Base-by-base conservation (phyloP, 2,113 vertebrate genomes). In the Zootoca vivipara region DNA sequence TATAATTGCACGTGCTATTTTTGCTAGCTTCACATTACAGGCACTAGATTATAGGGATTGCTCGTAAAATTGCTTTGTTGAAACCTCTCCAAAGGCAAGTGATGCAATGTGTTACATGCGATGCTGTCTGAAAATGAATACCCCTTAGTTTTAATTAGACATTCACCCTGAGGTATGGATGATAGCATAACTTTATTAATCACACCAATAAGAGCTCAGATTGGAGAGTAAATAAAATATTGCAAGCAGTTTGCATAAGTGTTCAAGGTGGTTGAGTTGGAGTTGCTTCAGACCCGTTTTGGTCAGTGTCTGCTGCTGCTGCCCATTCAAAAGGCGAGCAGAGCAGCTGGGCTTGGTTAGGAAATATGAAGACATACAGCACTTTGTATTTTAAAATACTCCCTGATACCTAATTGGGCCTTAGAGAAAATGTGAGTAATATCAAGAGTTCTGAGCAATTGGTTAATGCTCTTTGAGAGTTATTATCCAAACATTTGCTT, bases 361-460 rank as follows among this genome's bases (percentile, higher is more conserved):
- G 93, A 93, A 95, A 93, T 95, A 92, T 30, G 90, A 90, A 94
- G 92, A 77, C 92, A 78, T 12, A 16, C 89, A 75, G 80, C 90
- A 92, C 88, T 88, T 84, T 93, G 78, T 91, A 91, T 95, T 96
- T 90, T 86, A 93, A 83, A 95, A 91, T 92, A 92, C 88, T 93
- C 95, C 95, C 90, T 92, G 95, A 72, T 92, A 90, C 91, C 58
- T 97, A 97, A 97, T 97, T 97, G 95, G 93, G 92, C 96, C 97
- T 96, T 96, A 77, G 86, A 96, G 96, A 97, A 91, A 90, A 92
- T 77, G 78, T 90, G 93, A 95, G 92, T 93, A 90, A 90, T 89
- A 80, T 85, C 80, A 94, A 93, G 92, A 95, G 94, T 94, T 95
- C 85, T 91, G 91, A 95, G 89, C 82, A 91, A 67, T 88, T 89